Evolutionary conservation across 2,888 invertebrate genomes (phyloP), one percentile per base, ranked within the genome.

Genomic region (Diaphora mendica): DNA sequence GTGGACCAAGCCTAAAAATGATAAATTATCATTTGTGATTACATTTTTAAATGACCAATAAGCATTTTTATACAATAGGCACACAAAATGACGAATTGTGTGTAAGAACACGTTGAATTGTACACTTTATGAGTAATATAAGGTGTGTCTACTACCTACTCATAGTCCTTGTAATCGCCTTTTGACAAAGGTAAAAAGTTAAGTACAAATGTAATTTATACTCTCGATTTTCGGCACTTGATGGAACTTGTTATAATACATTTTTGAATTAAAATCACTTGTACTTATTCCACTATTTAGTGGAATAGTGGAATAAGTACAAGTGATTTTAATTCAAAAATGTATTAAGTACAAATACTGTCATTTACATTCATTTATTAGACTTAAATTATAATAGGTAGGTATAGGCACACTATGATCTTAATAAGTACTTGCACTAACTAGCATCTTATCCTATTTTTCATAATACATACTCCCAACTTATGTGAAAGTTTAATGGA

Each of bases 401-500:
- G n/a, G n/a, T n/a, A n/a, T 20, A 20, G 48, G 48, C 3, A 51
- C 51, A 8, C 51, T 51, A 51, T 30, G 30, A 67, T 44, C 26
- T 30, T 26, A 67, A 67, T 67, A 67, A 48, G 48, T 7, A 23
- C 2, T 48, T 44, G 39, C 39, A 39, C 11, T 39, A 39, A 20
- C 44, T n/a, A 67, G 11, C 3, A 55, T 3, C n/a, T 55, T 55
- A n/a, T n/a, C 3, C 3, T 11, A 55, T 55, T 55, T 55, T 11
- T n/a, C 7, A 55, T n/a, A n/a, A 55, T 13, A n/a, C n/a, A 55
- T 13, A n/a, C n/a, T n/a, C 9, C 23, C 23, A 74, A 77, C 4
- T 20, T 51, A 20, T 71, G 71, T 73, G 76, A 75, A 74, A 68
- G 17, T 72, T 72, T 68, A 72, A 15, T 23, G 26, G n/a, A 72